Evolutionary conservation across 2,888 invertebrate species (phyloP).

Genomic region (Pristionchus arcanus): DNA sequence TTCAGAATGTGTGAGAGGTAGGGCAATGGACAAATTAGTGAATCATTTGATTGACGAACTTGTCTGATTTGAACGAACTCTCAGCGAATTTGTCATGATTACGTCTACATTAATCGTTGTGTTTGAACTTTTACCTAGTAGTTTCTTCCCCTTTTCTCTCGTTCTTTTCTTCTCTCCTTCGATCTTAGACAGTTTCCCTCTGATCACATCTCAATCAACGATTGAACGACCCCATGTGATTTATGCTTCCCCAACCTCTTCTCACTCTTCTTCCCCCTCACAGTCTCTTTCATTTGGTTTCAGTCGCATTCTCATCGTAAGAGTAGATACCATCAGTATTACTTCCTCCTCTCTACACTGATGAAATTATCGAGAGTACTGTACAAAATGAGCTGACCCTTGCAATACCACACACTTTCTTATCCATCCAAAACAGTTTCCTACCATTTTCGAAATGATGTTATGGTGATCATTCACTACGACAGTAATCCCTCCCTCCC

Average conservation of each 20-base stretch:
- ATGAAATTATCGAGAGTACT: background rate
- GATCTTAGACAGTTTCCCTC: conserved; percentile 32
- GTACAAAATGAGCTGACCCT: background rate
- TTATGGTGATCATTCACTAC: background rate
- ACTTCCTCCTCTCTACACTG: conserved; percentile 13
- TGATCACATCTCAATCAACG: conserved; percentile 29
- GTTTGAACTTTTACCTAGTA: conserved; percentile 40
- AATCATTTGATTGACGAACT: background rate
- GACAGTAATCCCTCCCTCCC: background rate
- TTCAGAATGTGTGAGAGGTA: background rate
- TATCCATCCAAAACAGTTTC: conserved; percentile 3
- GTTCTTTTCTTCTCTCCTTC: background rate
- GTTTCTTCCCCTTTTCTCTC: conserved; percentile 6
- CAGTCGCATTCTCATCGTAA: background rate
- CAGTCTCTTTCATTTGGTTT: background rate
- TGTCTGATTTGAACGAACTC: background rate
- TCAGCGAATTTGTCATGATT: background rate
- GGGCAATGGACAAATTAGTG: conserved; percentile 29
- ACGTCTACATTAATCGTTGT: background rate
- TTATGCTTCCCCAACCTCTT: conserved; percentile 2
- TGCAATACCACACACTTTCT: background rate
- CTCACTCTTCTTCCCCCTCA: background rate
- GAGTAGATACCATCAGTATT: background rate
- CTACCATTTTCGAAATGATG: background rate
- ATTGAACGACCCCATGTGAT: conserved; percentile 42